Base-by-base conservation (phyloP, 2,113 vertebrate species). In the Reinhardtius hippoglossoides region DNA sequence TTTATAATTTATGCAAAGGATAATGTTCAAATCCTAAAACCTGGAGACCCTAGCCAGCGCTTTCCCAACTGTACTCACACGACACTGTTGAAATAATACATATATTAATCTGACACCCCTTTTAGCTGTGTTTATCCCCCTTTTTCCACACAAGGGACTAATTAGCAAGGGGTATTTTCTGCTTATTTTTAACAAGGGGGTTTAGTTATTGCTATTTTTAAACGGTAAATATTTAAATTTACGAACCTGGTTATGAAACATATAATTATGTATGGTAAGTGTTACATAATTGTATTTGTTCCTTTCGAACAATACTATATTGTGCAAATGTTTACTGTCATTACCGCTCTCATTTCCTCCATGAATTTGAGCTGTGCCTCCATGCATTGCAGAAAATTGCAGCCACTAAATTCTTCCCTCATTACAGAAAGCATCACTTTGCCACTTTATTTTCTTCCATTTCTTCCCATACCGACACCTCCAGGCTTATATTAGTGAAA, bases 1-100 rank as follows among this genome's bases (percentile, higher is more conserved):
- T 70, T 83, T 77, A 58, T 74, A 74, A 68, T 70, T 82, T 48
- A 80, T 87, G 68, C 73, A 82, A 57, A 73, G 67, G 60, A 80
- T 71, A 54, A 74, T 44, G 40, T 69, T 68, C 57, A 50, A 76
- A 77, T 78, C 63, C 21, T 3, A 16, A 83, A 87, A 65, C 9
- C 69, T 65, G 55, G 18, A 71, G 42, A 74, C 42, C 40, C 46
- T 26, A 58, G 42, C 65, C 72, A 57, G 21, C 13, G 16, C 67
- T 66, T 46, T 59, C 55, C 64, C 56, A 58, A 42, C 23, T 31
- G 31, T 27, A 63, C 46, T 58, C 52, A 46, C 50, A 67, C 70
- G 13, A 56, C 31, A 71, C 78, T 83, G 64, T 71, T 64, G 24
- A 56, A 81, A 71, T 48, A 61, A 71, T 37, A 23, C 46, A 26